Conservation (phyloP, 2,888 invertebrate genomes). For the Steinernema scapterisci region DNA sequence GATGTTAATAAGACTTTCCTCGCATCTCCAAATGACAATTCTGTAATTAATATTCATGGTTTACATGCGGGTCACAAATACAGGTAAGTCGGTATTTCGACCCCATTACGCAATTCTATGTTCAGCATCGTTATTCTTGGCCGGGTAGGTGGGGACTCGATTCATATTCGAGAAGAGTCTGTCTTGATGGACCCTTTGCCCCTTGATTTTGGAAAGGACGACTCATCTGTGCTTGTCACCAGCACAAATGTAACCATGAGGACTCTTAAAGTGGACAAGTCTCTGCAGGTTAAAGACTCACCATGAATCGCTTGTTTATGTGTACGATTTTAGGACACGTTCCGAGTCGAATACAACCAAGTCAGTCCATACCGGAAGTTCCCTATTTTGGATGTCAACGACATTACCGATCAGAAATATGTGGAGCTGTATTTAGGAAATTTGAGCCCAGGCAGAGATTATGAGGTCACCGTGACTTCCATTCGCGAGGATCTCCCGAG, state of each 20-base stretch:
- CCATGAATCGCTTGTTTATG: background rate
- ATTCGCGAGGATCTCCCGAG: conserved; percentile 60
- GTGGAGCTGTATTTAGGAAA: conserved; percentile 64
- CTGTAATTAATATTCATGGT: conserved; percentile 58
- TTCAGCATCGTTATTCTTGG: conserved; percentile 61
- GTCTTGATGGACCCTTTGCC: conserved; percentile 61
- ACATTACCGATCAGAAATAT: conserved; percentile 61
- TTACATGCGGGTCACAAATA: conserved; percentile 62
- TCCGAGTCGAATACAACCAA: conserved; percentile 44
- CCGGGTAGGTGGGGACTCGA: conserved; percentile 53
- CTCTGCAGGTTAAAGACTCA: conserved; percentile 51
- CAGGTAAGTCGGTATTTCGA: conserved; percentile 43
- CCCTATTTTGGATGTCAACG: conserved; percentile 62
- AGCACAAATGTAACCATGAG: conserved; percentile 62
- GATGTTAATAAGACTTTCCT: conserved; percentile 63
- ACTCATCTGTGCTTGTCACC: conserved; percentile 49
- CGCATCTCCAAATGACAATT: conserved; percentile 51
- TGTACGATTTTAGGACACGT: conserved; percentile 40
- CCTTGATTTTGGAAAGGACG: conserved; percentile 48
- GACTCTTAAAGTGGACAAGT: conserved; percentile 56
- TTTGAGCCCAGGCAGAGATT: conserved; percentile 63
- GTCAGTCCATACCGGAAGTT: conserved; percentile 61
- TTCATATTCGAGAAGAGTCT: conserved; percentile 61
- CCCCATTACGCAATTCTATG: too few species aligned
- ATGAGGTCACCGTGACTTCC: conserved; percentile 58